Conservation (phyloP, 2,113 vertebrate genomes). For the Upupa epops region DNA sequence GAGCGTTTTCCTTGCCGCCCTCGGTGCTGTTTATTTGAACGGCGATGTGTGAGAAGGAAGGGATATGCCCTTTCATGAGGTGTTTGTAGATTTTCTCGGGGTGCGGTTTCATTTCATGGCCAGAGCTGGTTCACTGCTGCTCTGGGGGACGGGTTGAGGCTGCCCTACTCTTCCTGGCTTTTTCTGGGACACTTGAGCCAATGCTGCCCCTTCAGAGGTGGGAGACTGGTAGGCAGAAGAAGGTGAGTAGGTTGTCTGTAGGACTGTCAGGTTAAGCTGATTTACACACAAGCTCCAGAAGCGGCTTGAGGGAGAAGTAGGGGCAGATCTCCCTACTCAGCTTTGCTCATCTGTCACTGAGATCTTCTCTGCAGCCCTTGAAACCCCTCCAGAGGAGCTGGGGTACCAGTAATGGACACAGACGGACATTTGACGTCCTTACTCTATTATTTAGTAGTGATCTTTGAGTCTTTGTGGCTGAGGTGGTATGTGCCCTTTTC, state of each 20-base stretch:
- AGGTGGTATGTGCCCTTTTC: not conserved
- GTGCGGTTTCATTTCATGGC: accelerated
- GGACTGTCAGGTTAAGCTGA: not conserved
- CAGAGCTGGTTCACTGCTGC: accelerated
- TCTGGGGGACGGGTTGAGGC: accelerated
- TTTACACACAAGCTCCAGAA: not conserved
- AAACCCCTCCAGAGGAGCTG: not conserved
- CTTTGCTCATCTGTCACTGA: not conserved
- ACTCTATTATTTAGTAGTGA: not conserved
- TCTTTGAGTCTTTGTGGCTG: not conserved
- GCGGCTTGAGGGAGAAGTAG: accelerated
- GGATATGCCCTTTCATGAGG: not conserved
- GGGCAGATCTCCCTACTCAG: not conserved
- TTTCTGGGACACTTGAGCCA: accelerated
- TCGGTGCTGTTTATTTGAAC: slow-evolving; percentile 13
- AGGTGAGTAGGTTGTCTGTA: not conserved
- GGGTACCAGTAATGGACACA: accelerated
- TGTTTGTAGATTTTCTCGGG: not conserved
- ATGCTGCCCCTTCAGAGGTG: accelerated
- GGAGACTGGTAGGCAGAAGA: accelerated
- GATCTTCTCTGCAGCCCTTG: accelerated
- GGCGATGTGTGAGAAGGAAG: not conserved
- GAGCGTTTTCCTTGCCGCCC: slow-evolving; percentile 19
- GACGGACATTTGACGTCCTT: not conserved
- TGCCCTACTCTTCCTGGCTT: not conserved